Evolutionary conservation across 2,888 invertebrate species (phyloP).

Genomic region (Nomada hirtipes): DNA sequence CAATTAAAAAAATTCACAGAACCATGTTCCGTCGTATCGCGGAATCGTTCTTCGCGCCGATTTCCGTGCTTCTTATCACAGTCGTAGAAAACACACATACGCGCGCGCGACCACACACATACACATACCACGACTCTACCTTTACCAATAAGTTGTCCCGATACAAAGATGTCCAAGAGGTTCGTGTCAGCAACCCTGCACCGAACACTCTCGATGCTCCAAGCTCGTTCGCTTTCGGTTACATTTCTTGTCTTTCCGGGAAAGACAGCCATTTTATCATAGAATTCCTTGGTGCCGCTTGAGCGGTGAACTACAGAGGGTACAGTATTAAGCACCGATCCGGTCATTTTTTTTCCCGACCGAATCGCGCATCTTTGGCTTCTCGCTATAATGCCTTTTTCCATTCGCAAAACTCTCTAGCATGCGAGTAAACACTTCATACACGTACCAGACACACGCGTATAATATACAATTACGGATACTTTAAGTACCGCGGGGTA

Average conservation of each 20-base stretch:
- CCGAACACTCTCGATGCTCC: neutral
- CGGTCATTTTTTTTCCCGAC: slow-evolving; percentile 21
- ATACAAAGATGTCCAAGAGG: neutral
- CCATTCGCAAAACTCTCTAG: slow-evolving; percentile 36
- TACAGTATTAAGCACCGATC: slow-evolving; percentile 69
- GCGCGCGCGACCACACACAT: neutral
- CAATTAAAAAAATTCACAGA: slow-evolving; percentile 38
- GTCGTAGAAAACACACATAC: neutral
- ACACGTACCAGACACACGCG: slow-evolving; percentile 6
- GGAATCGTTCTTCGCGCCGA: slow-evolving; percentile 42
- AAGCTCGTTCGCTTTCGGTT: neutral
- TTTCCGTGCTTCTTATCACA: slow-evolving; percentile 44
- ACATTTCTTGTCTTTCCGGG: slow-evolving; percentile 43
- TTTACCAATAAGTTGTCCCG: slow-evolving; percentile 20
- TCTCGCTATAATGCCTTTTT: slow-evolving; percentile 58
- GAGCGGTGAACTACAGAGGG: slow-evolving; percentile 49
- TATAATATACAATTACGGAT: slow-evolving; percentile 14
- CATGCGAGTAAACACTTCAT: neutral
- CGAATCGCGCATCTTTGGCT: slow-evolving; percentile 56
- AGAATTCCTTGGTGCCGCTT: slow-evolving; percentile 56
- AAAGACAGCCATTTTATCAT: slow-evolving; percentile 67
- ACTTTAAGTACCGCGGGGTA: slow-evolving; percentile 73
- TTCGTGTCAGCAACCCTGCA: slow-evolving; percentile 7
- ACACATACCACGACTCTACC: neutral
- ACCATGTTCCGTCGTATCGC: slow-evolving; percentile 28